Evolutionary conservation across 2,113 vertebrate genomes (phyloP).

Genomic region (Nematolebias whitei): DNA sequence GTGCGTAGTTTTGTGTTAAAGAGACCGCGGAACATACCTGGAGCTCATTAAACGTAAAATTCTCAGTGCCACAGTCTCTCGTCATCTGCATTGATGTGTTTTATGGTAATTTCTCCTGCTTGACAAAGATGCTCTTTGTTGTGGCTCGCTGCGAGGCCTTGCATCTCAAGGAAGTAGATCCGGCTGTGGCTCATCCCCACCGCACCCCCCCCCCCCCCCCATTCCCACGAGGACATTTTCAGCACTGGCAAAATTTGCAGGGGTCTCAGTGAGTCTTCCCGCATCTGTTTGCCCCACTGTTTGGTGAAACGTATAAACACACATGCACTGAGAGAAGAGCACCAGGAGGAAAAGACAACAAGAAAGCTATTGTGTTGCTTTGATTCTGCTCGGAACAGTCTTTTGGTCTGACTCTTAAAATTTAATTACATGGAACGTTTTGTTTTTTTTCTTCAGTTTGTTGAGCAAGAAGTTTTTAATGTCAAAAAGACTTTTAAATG

Average conservation of each 20-base stretch:
- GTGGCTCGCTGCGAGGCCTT: slow-evolving; percentile 34
- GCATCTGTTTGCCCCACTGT: slow-evolving; percentile 53
- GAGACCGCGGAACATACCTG: no score
- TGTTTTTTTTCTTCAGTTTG: slow-evolving; percentile 6
- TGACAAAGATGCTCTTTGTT: slow-evolving; percentile 76
- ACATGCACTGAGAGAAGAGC: slow-evolving; percentile 28
- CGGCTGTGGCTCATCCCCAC: slow-evolving; percentile 53
- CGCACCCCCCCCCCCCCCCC: background rate
- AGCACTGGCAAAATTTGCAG: slow-evolving; percentile 45
- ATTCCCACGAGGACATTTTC: slow-evolving; percentile 46
- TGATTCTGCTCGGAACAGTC: slow-evolving; percentile 27
- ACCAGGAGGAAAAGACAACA: slow-evolving; percentile 51
- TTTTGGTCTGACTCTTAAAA: slow-evolving; percentile 22
- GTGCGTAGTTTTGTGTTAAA: no score
- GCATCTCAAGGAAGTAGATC: slow-evolving; percentile 63
- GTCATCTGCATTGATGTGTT: slow-evolving; percentile 53
- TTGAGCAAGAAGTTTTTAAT: slow-evolving; percentile 25
- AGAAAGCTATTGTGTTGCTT: slow-evolving; percentile 64
- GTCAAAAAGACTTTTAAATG: slow-evolving; percentile 20
- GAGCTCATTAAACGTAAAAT: slow-evolving; percentile 52
- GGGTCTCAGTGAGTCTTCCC: slow-evolving; percentile 57
- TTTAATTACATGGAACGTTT: slow-evolving; percentile 22
- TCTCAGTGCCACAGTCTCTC: slow-evolving; percentile 23
- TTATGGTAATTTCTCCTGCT: slow-evolving; percentile 42
- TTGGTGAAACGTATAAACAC: slow-evolving; percentile 26